These are phyloP conservation scores for Falco rusticolus DNA, from an alignment of 2,797 vertebrate genomes.

Conservation along the genomic window DNA sequence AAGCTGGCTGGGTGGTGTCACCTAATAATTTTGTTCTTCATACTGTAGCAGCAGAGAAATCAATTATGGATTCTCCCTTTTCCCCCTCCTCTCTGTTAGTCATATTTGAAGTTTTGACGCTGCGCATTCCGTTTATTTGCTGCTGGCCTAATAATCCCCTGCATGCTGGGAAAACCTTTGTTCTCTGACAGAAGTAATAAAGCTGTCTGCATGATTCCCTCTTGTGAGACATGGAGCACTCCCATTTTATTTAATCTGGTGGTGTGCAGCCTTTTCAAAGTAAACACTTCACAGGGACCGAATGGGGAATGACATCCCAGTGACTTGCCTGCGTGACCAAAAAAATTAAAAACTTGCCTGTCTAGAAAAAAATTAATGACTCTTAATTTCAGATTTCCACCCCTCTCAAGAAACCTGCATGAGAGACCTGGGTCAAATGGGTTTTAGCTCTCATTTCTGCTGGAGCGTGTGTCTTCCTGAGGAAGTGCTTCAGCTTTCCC, in stretches of 20 bases:
- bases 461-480: conserved; percentile 36
- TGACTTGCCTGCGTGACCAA: conserved; percentile 41
- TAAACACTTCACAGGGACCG: conserved; percentile 76
- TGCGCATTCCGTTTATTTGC: conserved; percentile 74
- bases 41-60: conserved; percentile 66
- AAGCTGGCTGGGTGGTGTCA: not conserved
- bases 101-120: conserved; percentile 73
- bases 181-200: conserved; percentile 85
- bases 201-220: conserved; percentile 78
- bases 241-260: conserved; percentile 81
- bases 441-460: conserved; percentile 65
- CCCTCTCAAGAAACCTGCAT: not conserved
- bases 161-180: conserved; percentile 81
- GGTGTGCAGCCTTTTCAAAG: conserved; percentile 79
- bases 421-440: conserved; percentile 69
- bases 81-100: conserved; percentile 13
- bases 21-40: conserved; percentile 23
- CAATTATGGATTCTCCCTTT: conserved; percentile 69
- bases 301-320: conserved; percentile 72
- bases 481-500: conserved; percentile 56
- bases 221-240: conserved; percentile 75
- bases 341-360: conserved; percentile 54
- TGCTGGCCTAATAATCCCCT: conserved; percentile 79
- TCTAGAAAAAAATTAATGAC: conserved; percentile 28
- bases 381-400: not conserved